phyloP scores from a whole-genome alignment of 2,113 vertebrate genomes.

The Coreoperca whiteheadi region DNA sequence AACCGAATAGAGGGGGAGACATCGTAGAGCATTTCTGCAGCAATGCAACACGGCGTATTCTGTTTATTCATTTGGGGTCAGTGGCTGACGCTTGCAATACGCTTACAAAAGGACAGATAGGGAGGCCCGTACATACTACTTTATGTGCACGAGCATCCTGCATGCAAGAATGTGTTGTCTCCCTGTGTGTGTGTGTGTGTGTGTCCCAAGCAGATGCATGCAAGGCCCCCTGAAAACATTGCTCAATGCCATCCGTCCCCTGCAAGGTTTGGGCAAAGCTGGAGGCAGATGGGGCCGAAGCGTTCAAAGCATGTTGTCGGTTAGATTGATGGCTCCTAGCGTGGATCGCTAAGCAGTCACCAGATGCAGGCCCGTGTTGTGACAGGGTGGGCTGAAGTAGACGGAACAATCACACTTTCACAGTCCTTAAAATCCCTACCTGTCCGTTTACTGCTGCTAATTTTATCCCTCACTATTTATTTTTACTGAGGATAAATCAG shows the following conservation, averaged over 20 bases:
- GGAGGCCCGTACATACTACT: neutral
- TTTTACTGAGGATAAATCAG: slow-evolving; percentile 32
- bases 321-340: slow-evolving; percentile 61
- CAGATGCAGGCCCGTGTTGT: slow-evolving; percentile 56
- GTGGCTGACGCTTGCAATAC: slow-evolving; percentile 27
- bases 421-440: slow-evolving; percentile 3
- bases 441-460: slow-evolving; percentile 26
- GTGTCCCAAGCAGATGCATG: slow-evolving; percentile 22
- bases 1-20: neutral
- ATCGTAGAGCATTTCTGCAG: slow-evolving; percentile 16
- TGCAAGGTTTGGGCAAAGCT: slow-evolving; percentile 40
- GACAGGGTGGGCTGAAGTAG: slow-evolving; percentile 45
- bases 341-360: slow-evolving; percentile 62
- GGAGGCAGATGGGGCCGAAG: slow-evolving; percentile 56
- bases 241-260: slow-evolving; percentile 12
- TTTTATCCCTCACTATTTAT: slow-evolving; percentile 46
- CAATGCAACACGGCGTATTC: neutral
- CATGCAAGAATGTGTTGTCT: neutral
- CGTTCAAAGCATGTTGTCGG: slow-evolving; percentile 36
- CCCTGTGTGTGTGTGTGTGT: neutral
- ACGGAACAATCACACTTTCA: slow-evolving; percentile 16
- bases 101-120: slow-evolving; percentile 19
- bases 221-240: slow-evolving; percentile 13
- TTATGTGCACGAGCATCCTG: neutral
- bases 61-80: slow-evolving; percentile 24